Base-by-base conservation (phyloP, 2,797 vertebrate species). In the Babyrousa celebensis region DNA sequence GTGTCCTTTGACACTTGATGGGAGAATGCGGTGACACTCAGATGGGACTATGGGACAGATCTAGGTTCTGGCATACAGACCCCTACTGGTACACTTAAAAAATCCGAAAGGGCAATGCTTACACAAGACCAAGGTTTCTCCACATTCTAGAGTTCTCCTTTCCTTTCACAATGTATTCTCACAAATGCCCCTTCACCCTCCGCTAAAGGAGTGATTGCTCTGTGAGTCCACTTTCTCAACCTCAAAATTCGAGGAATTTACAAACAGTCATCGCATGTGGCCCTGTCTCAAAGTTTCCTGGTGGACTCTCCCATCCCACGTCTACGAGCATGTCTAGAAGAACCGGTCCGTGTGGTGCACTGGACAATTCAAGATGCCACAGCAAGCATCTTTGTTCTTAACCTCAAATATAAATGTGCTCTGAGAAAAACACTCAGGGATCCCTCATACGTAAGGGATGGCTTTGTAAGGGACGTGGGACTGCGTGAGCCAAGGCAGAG, bases 191-290 rank as follows among this genome's bases (percentile, higher is more conserved):
- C 85, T 91, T 97, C 94, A 60, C 82, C 25, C 58, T 79, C 43
- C 32, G 74, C 60, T 89, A 52, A 87, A 85, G 63, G 67, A 95
- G 62, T 65, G 18, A 62, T 80, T 79, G 91, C 96, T 97, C 86
- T 94, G 70, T 48, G 68, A 85, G 77, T 32, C 63, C 12, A 88
- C 86, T 92, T 96, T 94, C 84, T 94, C 95, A 96, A 95, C 85
- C 40, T 95, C 93, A 82, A 93, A 96, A 96, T 97, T 94, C 4
- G 11, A 97, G 85, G 94, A 97, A 93, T 97, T 96, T 93, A 60
- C 58, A 43, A 93, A 79, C 9, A 72, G 62, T 86, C 84, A 82
- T 82, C 86, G 87, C 91, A 52, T 12, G 29, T 87, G 95, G 65
- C 48, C 25, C 7, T 43, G 65, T 84, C 80, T 95, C 85, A 68